Evolutionary conservation across 1,140 invertebrate species (phyloP).

Genomic region (Hypothenemus hampei): DNA sequence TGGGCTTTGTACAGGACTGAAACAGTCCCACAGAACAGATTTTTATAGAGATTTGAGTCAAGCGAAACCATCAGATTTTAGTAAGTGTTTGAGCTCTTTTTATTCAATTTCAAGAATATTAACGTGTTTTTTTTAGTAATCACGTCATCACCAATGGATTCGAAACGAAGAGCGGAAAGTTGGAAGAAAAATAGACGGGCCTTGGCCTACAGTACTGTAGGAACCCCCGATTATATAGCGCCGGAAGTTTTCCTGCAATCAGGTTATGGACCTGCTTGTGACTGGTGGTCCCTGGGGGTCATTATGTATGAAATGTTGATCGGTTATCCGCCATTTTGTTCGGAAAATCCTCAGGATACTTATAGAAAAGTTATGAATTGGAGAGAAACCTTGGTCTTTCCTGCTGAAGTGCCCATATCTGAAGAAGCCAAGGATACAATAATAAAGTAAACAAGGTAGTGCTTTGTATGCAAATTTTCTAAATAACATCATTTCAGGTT

Average conservation of each 20-base stretch:
- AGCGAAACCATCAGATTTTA: slow-evolving; percentile 90
- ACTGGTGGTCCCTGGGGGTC: slow-evolving; percentile 99
- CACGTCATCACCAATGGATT: slow-evolving; percentile 84
- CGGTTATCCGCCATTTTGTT: slow-evolving; percentile 99
- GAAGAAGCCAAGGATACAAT: slow-evolving; percentile 86
- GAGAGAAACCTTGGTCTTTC: slow-evolving; percentile 96
- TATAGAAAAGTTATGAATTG: slow-evolving; percentile 99
- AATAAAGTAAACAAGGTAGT: slow-evolving; percentile 48
- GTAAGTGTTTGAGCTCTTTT: slow-evolving; percentile 47
- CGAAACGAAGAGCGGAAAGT: slow-evolving; percentile 92
- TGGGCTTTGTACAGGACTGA: slow-evolving; percentile 97
- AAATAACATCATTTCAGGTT: slow-evolving; percentile 55
- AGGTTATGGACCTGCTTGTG: slow-evolving; percentile 94
- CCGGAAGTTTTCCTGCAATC: slow-evolving; percentile 95
- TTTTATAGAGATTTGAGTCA: slow-evolving; percentile 98
- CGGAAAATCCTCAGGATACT: slow-evolving; percentile 98
- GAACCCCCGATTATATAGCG: slow-evolving; percentile 99
- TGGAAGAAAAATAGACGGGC: slow-evolving; percentile 96
- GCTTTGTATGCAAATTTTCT: slow-evolving; percentile 3
- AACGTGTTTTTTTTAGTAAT: slow-evolving; percentile 47
- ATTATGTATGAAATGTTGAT: slow-evolving; percentile 99
- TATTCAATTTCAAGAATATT: not conserved
- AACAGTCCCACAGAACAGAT: slow-evolving; percentile 98
- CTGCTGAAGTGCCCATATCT: slow-evolving; percentile 97
- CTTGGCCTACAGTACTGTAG: slow-evolving; percentile 93